These are phyloP conservation scores for Argopecten irradians DNA, from an alignment of 1,140 invertebrate genomes.

Conservation along the genomic window DNA sequence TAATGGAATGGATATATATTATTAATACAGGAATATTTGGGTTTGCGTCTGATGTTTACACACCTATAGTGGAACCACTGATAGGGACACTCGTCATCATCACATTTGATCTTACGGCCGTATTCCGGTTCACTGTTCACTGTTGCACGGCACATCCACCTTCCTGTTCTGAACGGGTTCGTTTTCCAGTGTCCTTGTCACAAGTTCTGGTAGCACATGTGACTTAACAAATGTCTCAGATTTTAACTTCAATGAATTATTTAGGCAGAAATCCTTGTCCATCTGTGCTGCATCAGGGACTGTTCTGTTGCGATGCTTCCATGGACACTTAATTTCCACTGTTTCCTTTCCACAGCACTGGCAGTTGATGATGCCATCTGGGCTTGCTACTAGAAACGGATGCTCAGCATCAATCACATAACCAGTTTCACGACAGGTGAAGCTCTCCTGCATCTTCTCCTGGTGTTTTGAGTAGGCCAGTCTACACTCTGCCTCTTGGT, in stretches of 20 bases:
- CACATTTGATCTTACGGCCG: constrained; percentile 10
- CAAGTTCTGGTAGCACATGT: constrained; percentile 26
- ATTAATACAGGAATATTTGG: too few relatives aligned
- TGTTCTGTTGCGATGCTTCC: constrained; percentile 30
- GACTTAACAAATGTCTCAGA: constrained; percentile 26
- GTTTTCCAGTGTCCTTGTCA: constrained; percentile 14
- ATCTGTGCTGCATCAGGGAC: constrained; percentile 1
- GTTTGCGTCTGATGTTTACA: not conserved
- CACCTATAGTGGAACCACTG: constrained; percentile 25
- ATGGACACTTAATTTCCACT: too few relatives aligned
- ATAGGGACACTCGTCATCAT: not conserved
- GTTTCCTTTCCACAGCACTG: too few relatives aligned
- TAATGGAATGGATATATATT: too few relatives aligned
- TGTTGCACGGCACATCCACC: not conserved
- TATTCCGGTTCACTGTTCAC: constrained; percentile 21
- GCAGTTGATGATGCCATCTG: too few relatives aligned
- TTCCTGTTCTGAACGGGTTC: not conserved
- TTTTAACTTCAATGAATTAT: constrained; percentile 40
- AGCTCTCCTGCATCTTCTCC: not conserved
- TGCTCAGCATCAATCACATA: not conserved
- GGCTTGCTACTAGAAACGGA: too few relatives aligned
- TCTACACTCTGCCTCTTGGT: not conserved
- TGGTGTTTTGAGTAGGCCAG: not conserved
- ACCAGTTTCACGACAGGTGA: not conserved
- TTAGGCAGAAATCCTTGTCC: constrained; percentile 35